phyloP scores from a whole-genome alignment of 2,888 invertebrate genomes.

The Lagria hirta region DNA sequence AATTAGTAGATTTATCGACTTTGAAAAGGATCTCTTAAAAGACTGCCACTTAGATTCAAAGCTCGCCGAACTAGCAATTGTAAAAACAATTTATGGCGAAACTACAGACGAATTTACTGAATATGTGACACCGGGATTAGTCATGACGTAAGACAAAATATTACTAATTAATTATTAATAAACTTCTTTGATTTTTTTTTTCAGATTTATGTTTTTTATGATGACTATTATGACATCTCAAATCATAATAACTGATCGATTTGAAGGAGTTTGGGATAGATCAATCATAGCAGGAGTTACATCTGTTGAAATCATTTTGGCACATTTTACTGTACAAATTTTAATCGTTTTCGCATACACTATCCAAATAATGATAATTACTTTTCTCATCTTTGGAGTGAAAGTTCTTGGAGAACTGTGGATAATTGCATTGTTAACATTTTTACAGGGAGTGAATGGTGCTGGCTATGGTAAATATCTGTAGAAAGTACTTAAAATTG shows the following conservation, averaged over 20 bases:
- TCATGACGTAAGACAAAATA: constrained; percentile 76
- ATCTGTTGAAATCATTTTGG: constrained; percentile 75
- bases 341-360: constrained; percentile 63
- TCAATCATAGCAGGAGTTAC: constrained; percentile 84
- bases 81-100: constrained; percentile 70
- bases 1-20: constrained; percentile 67
- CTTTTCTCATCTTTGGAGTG: constrained; percentile 64
- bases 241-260: constrained; percentile 76
- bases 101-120: constrained; percentile 69
- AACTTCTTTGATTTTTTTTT: constrained; percentile 32
- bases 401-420: constrained; percentile 63
- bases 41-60: constrained; percentile 65
- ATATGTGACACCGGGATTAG: constrained; percentile 83
- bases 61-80: constrained; percentile 63
- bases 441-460: constrained; percentile 77
- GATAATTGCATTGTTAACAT: constrained; percentile 63
- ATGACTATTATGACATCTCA: constrained; percentile 82
- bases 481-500: constrained; percentile 1
- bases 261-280: constrained; percentile 85
- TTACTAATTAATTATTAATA: too few species aligned
- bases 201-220: constrained; percentile 81
- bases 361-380: constrained; percentile 61
- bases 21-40: constrained; percentile 63
- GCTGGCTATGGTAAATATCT: constrained; percentile 71
- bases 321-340: constrained; percentile 77